phyloP scores from a whole-genome alignment of 2,797 vertebrate species.

The Euphonia xanthogaster region DNA sequence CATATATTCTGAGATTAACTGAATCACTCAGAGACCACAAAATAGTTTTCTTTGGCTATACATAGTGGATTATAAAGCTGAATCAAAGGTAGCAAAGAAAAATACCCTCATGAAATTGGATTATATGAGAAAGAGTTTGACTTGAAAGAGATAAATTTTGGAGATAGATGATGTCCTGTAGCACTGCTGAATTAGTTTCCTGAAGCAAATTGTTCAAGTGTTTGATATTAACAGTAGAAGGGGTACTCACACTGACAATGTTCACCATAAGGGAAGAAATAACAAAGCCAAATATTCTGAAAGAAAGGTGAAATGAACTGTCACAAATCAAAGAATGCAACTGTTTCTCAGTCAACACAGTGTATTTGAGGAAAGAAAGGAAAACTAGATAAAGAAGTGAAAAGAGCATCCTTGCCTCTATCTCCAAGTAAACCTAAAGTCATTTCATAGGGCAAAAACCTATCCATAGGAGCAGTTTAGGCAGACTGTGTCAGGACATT shows the following conservation, averaged over 20 bases:
- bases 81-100: not conserved
- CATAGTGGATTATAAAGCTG: not conserved
- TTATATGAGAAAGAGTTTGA: not conserved
- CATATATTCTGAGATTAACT: not conserved
- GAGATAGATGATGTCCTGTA: not conserved
- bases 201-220: not conserved
- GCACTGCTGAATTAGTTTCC: constrained; percentile 26
- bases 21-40: not conserved
- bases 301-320: not conserved
- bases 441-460: not conserved
- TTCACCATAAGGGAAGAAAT: constrained; percentile 5
- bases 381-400: not conserved
- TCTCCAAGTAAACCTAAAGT: not conserved
- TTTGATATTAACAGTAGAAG: not conserved
- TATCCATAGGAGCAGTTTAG: not conserved
- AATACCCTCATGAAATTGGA: not conserved
- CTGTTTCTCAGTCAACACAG: not conserved
- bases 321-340: not conserved
- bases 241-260: not conserved
- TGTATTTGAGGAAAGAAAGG: not conserved
- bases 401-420: not conserved
- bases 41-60: not conserved
- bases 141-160: not conserved
- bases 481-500: not conserved
- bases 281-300: not conserved